Base-by-base conservation (phyloP, 2,888 invertebrate genomes). In the Drosophila anomalata region DNA sequence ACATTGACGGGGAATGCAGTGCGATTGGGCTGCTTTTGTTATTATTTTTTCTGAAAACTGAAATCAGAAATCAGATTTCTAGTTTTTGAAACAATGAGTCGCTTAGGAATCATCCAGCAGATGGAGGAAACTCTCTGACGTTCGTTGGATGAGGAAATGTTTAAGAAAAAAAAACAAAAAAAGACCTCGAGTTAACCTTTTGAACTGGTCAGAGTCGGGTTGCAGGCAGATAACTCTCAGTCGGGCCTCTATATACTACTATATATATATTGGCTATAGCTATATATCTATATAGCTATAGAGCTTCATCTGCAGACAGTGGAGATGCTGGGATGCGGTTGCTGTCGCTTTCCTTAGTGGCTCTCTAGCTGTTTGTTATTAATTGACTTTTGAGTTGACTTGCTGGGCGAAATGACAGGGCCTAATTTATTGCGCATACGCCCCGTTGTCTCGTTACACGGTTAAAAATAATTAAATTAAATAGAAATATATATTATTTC, bases 371-470 rank as follows among this genome's bases (percentile, higher is more conserved):
- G 80, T 53, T 56, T 78, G 85, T 84, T 88, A 87, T 84, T 84
- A 84, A 88, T 84, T 88, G 84, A 88, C 84, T 84, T 88, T 88
- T 84, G 79, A 87, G 87, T 88, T 84, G 84, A 88, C 88, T 84
- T 55, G 81, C 73, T 66, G 73, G 61, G 79, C 67, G 66, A 86
- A 87, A 84, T 76, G 82, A 68, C 83, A 77, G 79, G 59, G 70
- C 81, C 87, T 87, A 87, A 84, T 87, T 84, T 84, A 84, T 88
- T 72, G 77, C 79, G 70, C 79, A 84, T 88, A 87, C 84, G 87
- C 87, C 87, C 84, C 78, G 78, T 69, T 75, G 84, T 68, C 58
- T 62, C 20, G 26, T n/a, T 22, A 44, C 20, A 44, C 53, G 47
- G 33, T 26, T 6, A 44, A 39, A 47, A 20, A 51, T 52, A 24